Evolutionary conservation across 2,888 invertebrate genomes (phyloP).

Genomic region (Agrotis clavis): DNA sequence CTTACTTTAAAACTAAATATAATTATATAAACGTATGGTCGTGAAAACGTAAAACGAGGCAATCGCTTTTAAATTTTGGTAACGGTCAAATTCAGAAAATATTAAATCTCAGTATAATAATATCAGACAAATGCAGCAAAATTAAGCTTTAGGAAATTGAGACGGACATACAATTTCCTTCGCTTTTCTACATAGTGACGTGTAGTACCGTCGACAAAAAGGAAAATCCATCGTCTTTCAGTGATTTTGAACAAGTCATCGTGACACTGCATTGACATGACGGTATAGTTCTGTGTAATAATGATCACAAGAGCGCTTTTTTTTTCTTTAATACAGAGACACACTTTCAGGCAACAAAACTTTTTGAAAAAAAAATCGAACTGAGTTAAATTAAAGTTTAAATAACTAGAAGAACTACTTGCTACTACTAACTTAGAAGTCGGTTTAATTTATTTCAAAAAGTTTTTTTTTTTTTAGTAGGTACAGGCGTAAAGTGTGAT

Average conservation of each 20-base stretch:
- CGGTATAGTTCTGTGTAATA: not conserved
- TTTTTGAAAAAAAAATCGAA: too few relatives aligned
- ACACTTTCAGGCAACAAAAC: too few relatives aligned
- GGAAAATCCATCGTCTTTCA: not conserved
- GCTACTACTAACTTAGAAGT: too few relatives aligned
- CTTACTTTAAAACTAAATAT: too few relatives aligned
- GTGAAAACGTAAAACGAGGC: too few relatives aligned
- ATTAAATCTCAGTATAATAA: not conserved
- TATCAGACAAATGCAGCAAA: slow-evolving; percentile 8
- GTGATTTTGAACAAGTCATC: not conserved
- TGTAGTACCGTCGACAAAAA: not conserved
- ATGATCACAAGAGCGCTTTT: not conserved
- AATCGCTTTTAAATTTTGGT: too few relatives aligned
- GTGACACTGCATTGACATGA: not conserved
- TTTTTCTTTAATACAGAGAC: not conserved
- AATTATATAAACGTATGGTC: too few relatives aligned
- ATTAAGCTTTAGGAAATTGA: slow-evolving; percentile 19
- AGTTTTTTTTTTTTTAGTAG: too few relatives aligned
- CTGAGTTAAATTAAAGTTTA: too few relatives aligned
- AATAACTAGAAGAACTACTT: too few relatives aligned
- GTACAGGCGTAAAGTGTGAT: too few relatives aligned
- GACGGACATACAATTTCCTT: slow-evolving; percentile 19
- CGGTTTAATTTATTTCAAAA: too few relatives aligned
- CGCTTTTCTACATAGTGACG: not conserved
- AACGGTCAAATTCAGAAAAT: not conserved